Base-by-base conservation (phyloP, 2,113 vertebrate species). In the Pteropus alecto region DNA sequence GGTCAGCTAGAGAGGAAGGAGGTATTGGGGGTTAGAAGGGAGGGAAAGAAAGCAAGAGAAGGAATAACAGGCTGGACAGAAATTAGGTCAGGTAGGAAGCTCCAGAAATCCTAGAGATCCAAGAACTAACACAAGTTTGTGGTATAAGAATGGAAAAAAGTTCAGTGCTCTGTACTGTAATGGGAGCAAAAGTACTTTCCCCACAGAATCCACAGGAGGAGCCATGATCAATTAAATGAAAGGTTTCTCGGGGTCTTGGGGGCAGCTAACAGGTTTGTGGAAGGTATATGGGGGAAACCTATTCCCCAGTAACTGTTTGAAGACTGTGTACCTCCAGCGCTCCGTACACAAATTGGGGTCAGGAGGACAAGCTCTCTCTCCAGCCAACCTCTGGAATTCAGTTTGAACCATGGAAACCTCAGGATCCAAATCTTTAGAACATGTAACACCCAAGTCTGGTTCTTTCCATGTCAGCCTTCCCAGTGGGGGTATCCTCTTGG, bases 1-100 rank as follows among this genome's bases (percentile, higher is more conserved):
- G 95, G 97, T 97, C 92, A 97, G 95, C 16, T 33, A 93, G 97
- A 93, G 85, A 89, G 70, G 81, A 95, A 93, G 74, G 93, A 84
- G 76, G 84, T 56, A 58, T 61, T 28, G 13, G 35, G 56, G 68
- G n/a, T 22, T 67, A 48, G 71, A 70, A 79, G 85, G 79, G 68
- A 70, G 67, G 79, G 78, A 83, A 93, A 48, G 46, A 22, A 63
- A 65, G 61, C 18, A 38, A 93, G 41, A 87, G 28, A 93, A 85
- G 41, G 68, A 58, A 65, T 46, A 79, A 82, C 26, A 38, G 5
- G 35, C 28, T 70, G 56, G 41, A 60, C 56, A 85, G 73, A 48
- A 93, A 94, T 41, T 19, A 87, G 63, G 94, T 91, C 87, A 95
- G 97, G 92, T 95, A 87, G 70, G 70, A 83, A 93, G 86, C 79